These are phyloP conservation scores for Pomatorhinus ruficollis DNA, from an alignment of 2,113 vertebrate species.

Conservation along the genomic window DNA sequence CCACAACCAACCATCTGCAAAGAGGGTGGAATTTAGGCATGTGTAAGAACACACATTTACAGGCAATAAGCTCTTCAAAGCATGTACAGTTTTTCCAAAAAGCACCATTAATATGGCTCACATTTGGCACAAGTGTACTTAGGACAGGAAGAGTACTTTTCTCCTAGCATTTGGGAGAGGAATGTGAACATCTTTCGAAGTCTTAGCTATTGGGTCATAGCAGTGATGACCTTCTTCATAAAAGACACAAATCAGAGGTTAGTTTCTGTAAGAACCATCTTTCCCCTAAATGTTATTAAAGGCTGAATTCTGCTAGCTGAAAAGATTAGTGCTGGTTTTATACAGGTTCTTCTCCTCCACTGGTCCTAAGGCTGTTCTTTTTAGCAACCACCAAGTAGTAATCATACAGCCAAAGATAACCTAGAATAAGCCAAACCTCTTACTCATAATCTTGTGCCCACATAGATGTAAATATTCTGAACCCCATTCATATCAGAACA, in stretches of 20 bases:
- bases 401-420: not conserved
- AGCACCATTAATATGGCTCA: not conserved
- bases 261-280: not conserved
- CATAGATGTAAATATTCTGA: not conserved
- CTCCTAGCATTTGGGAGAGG: not conserved
- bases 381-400: not conserved
- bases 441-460: not conserved
- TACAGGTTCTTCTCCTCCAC: not conserved
- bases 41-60: not conserved
- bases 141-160: not conserved
- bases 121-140: not conserved
- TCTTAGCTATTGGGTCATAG: not conserved
- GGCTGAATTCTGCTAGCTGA: not conserved
- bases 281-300: not conserved
- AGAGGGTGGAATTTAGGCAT: not conserved
- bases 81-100: not conserved
- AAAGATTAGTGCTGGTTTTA: not conserved
- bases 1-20: not conserved
- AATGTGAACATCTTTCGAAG: not conserved
- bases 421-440: not conserved
- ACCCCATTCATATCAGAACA: not conserved
- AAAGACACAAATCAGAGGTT: not conserved
- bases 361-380: not conserved
- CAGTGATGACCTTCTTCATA: not conserved
- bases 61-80: not conserved